Percentiles rank a stretch among this genome's conserved stretches.
These are phyloP conservation scores for Epinephelus moara DNA, from an alignment of 2,113 vertebrate genomes.

Conservation along the genomic window DNA sequence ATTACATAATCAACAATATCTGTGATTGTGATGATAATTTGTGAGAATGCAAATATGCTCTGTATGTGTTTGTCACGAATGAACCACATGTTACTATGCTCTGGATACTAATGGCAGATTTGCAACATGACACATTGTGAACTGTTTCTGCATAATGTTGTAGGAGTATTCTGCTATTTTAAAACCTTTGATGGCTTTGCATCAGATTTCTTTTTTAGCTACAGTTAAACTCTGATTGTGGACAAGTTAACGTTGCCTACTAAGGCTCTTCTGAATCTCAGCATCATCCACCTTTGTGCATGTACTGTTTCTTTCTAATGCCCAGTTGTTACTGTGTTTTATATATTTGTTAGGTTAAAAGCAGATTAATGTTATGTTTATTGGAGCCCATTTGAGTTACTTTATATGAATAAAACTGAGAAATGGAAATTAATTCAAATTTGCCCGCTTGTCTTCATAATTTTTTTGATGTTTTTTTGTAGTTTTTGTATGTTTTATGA, in stretches of 20 bases:
- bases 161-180: neutral
- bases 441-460: neutral
- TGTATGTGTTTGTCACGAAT: neutral
- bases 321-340: slow-evolving; percentile 20
- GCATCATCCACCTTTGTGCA: slow-evolving; percentile 10
- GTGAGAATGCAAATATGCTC: neutral
- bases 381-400: neutral
- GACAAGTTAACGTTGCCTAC: neutral
- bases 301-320: neutral
- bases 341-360: slow-evolving; percentile 23
- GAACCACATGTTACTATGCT: neutral
- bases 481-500: neutral
- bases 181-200: slow-evolving; percentile 4
- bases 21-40: slow-evolving; percentile 1
- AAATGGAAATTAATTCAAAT: neutral
- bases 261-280: neutral
- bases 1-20: neutral
- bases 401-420: slow-evolving; percentile 32
- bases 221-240: neutral
- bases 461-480: too few relatives aligned
- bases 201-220: neutral
- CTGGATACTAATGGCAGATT: neutral
- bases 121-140: neutral
- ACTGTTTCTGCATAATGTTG: too few relatives aligned
- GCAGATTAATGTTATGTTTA: neutral